These are phyloP conservation scores for Cyanoramphus novaezelandiae DNA, from an alignment of 2,113 vertebrate genomes.

Conservation along the genomic window DNA sequence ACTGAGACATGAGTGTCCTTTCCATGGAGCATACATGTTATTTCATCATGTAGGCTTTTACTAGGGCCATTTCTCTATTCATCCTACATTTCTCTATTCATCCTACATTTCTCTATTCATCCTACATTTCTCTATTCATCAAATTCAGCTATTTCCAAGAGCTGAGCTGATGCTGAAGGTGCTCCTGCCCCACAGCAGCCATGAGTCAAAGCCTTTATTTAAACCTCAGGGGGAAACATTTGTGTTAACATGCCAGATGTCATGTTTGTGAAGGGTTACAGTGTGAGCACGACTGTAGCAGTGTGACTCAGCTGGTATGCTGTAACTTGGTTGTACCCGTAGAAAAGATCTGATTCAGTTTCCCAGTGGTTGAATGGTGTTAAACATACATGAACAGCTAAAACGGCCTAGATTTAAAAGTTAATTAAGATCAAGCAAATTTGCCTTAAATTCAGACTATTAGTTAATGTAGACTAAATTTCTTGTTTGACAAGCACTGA, in stretches of 20 bases:
- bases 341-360: not conserved
- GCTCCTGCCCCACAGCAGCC: fast-evolving
- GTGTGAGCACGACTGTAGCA: not conserved
- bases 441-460: not conserved
- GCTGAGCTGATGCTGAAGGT: not conserved
- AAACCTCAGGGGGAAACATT: not conserved
- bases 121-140: not conserved
- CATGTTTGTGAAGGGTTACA: not conserved
- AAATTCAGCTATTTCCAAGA: not conserved
- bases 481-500: not conserved
- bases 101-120: not conserved
- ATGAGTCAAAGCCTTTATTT: not conserved
- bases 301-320: not conserved
- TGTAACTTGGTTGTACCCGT: not conserved
- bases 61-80: not conserved
- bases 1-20: not conserved
- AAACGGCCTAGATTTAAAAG: not conserved
- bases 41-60: not conserved
- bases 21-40: fast-evolving
- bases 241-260: not conserved
- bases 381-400: not conserved
- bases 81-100: not conserved
- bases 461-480: not conserved
- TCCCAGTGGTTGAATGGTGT: not conserved
- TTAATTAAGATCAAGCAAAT: not conserved